phyloP scores from a whole-genome alignment of 2,888 invertebrate genomes.

The Pegoplata infirma region DNA sequence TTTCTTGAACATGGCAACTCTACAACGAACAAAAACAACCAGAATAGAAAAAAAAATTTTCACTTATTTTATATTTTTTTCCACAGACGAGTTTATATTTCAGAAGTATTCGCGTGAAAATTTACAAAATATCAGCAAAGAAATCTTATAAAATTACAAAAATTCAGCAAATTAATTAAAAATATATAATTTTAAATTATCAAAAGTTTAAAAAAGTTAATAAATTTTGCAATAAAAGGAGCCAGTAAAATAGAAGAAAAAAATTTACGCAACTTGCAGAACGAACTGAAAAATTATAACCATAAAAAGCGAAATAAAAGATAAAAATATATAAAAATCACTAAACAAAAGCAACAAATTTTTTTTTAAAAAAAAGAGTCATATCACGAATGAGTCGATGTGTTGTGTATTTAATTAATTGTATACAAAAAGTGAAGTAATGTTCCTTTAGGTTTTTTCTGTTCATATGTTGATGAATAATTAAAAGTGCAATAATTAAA shows the following conservation, averaged over 20 bases:
- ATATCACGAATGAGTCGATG: not conserved
- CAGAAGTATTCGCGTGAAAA: not conserved
- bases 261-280: slow-evolving; percentile 26
- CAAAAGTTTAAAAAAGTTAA: not conserved
- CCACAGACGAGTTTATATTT: slow-evolving; percentile 22
- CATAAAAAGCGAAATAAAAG: slow-evolving; percentile 16
- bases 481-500: not conserved
- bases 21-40: slow-evolving; percentile 16
- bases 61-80: slow-evolving; percentile 49
- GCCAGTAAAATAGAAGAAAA: not conserved
- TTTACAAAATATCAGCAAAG: not conserved
- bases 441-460: too few relatives aligned
- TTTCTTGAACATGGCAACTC: too few relatives aligned
- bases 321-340: not conserved
- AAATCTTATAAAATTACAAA: not conserved
- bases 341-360: not conserved
- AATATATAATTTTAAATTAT: not conserved
- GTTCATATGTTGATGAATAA: too few relatives aligned
- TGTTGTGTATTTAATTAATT: not conserved
- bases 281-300: slow-evolving; percentile 5
- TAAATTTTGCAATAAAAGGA: not conserved
- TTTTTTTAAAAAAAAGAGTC: not conserved
- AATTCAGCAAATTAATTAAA: not conserved
- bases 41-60: slow-evolving; percentile 23
- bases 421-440: not conserved